Evolutionary conservation across 2,113 vertebrate species (phyloP).

Genomic region (Acanthochromis polyacanthus): DNA sequence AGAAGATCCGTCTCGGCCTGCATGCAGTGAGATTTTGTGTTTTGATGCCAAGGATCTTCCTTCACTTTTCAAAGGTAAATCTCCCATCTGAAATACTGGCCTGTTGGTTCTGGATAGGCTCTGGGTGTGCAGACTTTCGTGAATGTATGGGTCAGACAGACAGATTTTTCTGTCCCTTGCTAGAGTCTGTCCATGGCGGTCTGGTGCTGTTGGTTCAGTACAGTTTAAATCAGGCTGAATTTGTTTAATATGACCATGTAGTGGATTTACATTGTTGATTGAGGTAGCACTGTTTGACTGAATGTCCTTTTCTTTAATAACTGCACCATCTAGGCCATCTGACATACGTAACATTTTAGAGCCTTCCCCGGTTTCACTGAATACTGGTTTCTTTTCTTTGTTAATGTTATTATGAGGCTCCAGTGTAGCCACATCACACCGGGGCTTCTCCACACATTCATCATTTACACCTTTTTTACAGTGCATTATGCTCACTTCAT

Average conservation of each 20-base stretch:
- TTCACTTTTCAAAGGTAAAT: constrained; percentile 10
- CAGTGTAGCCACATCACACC: neutral
- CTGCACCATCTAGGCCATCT: constrained; percentile 5
- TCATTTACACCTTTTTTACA: constrained; percentile 1
- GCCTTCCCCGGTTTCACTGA: constrained; percentile 7
- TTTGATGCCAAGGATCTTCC: constrained; percentile 49
- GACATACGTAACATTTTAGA: constrained; percentile 2
- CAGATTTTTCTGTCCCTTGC: constrained; percentile 58
- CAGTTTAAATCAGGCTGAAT: constrained; percentile 45
- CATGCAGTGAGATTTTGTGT: constrained; percentile 65
- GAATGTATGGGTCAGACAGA: constrained; percentile 75
- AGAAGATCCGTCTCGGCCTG: neutral
- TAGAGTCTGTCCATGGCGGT: constrained; percentile 47
- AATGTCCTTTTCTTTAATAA: constrained; percentile 14
- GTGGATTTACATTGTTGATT: neutral
- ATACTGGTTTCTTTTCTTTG: constrained; percentile 1
- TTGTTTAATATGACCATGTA: neutral
- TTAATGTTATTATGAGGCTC: neutral
- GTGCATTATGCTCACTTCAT: constrained; percentile 12
- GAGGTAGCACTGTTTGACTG: neutral
- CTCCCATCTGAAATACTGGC: constrained; percentile 12
- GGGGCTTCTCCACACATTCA: constrained; percentile 2
- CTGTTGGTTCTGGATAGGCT: neutral
- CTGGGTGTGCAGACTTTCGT: constrained; percentile 45
- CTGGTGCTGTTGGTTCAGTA: constrained; percentile 58